Percentiles rank a stretch among this genome's conserved stretches.
phyloP scores from a whole-genome alignment of 2,113 vertebrate genomes.

The Halichoeres trimaculatus region DNA sequence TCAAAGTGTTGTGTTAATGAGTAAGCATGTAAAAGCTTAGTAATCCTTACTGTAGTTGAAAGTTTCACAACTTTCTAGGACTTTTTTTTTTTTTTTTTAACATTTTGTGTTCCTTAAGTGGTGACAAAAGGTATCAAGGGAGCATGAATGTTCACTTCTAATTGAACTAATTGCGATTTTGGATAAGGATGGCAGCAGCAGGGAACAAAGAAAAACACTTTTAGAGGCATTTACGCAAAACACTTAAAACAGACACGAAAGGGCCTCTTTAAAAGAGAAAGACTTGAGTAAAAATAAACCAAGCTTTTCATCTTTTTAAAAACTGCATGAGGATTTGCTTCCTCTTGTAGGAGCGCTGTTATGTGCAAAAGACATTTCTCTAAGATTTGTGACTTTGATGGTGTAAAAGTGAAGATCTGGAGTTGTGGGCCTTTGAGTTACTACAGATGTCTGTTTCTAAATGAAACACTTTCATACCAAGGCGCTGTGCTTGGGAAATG shows the following conservation, averaged over 20 bases:
- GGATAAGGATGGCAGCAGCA: slow-evolving; percentile 35
- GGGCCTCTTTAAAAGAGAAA: not conserved
- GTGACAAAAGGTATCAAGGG: slow-evolving; percentile 33
- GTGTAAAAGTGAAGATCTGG: slow-evolving; percentile 19
- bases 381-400: slow-evolving; percentile 17
- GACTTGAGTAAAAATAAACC: slow-evolving; percentile 33
- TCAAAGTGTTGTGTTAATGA: not conserved
- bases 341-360: slow-evolving; percentile 7
- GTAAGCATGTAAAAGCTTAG: not conserved
- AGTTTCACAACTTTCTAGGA: slow-evolving; percentile 1
- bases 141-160: slow-evolving; percentile 21
- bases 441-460: slow-evolving; percentile 32
- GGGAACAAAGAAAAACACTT: slow-evolving; percentile 44
- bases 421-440: slow-evolving; percentile 36
- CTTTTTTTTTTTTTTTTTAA: slow-evolving; percentile 6
- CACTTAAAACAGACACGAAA: slow-evolving; percentile 12
- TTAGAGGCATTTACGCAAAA: slow-evolving; percentile 40
- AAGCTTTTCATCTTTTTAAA: slow-evolving; percentile 27
- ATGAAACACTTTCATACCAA: slow-evolving; percentile 46
- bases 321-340: slow-evolving; percentile 3
- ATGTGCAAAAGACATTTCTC: slow-evolving; percentile 33
- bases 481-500: not conserved
- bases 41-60: slow-evolving; percentile 11
- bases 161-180: slow-evolving; percentile 44
- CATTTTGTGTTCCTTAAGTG: slow-evolving; percentile 12